Conservation (phyloP, 2,113 vertebrate genomes). For the Megaceryle torquata region DNA sequence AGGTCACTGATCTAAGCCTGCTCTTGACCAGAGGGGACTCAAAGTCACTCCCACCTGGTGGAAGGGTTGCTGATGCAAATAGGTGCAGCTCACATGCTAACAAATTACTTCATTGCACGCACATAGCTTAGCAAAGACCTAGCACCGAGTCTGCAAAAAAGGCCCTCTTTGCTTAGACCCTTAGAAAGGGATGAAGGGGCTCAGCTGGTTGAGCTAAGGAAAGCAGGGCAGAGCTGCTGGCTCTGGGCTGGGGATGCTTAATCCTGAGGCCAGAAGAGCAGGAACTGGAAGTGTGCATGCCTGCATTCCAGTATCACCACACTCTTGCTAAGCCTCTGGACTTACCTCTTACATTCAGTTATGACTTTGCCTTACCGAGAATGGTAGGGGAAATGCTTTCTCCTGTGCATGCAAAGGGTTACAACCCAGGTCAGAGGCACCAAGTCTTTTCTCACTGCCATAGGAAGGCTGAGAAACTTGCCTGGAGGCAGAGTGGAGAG, state of each 20-base stretch:
- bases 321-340: not conserved
- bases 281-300: not conserved
- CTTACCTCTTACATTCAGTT: not conserved
- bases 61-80: not conserved
- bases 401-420: not conserved
- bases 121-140: not conserved
- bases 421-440: not conserved
- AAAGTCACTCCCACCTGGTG: not conserved
- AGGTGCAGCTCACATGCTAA: not conserved
- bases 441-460: not conserved
- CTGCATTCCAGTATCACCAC: too few relatives aligned
- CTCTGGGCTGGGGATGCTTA: not conserved
- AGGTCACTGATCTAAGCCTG: not conserved
- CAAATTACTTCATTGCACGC: not conserved
- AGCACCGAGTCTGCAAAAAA: not conserved
- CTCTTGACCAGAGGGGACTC: not conserved
- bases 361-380: not conserved
- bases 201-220: not conserved
- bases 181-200: too few relatives aligned
- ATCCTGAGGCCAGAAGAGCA: not conserved
- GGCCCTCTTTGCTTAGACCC: not conserved
- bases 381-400: not conserved
- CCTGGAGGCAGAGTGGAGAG: not conserved
- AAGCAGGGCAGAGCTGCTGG: not conserved
- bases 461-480: not conserved